Evolutionary conservation across 2,113 vertebrate genomes (phyloP).

Genomic region (Poeciliopsis retropinna): DNA sequence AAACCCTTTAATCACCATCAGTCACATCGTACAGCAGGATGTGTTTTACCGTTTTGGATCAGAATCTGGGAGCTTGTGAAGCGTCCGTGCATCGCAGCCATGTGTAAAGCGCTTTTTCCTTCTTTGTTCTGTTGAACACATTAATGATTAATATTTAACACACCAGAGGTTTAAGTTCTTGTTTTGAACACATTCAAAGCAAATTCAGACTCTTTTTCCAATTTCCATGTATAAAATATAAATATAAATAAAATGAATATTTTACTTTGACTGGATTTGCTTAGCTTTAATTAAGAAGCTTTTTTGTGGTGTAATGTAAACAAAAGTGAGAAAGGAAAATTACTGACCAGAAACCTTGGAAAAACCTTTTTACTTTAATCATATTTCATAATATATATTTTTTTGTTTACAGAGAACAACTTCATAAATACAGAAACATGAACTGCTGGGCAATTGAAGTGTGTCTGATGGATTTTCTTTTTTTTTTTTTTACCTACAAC

Average conservation of each 20-base stretch:
- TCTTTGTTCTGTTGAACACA: slow-evolving; percentile 87
- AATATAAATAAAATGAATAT: not conserved
- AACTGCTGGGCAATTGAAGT: no score
- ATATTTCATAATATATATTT: not conserved
- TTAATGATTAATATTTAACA: not conserved
- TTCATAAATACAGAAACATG: no score
- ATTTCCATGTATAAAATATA: not conserved
- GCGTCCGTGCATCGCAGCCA: slow-evolving; percentile 93
- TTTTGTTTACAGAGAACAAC: not conserved
- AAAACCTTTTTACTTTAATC: not conserved
- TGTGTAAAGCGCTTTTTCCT: slow-evolving; percentile 95
- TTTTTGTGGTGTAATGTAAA: not conserved
- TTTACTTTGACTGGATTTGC: not conserved
- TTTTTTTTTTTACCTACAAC: no score
- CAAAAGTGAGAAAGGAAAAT: not conserved
- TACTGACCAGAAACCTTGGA: not conserved
- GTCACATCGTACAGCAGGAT: not conserved
- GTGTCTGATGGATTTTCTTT: no score
- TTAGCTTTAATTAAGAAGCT: not conserved
- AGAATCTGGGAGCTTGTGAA: slow-evolving; percentile 97
- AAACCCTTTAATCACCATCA: not conserved
- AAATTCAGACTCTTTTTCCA: not conserved
- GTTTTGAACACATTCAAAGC: not conserved
- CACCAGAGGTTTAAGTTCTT: not conserved
- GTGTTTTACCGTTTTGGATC: slow-evolving; percentile 90